Evolutionary conservation across 2,797 vertebrate genomes (phyloP), one percentile per base, ranked within the genome.

Genomic region (Gastrophryne carolinensis): DNA sequence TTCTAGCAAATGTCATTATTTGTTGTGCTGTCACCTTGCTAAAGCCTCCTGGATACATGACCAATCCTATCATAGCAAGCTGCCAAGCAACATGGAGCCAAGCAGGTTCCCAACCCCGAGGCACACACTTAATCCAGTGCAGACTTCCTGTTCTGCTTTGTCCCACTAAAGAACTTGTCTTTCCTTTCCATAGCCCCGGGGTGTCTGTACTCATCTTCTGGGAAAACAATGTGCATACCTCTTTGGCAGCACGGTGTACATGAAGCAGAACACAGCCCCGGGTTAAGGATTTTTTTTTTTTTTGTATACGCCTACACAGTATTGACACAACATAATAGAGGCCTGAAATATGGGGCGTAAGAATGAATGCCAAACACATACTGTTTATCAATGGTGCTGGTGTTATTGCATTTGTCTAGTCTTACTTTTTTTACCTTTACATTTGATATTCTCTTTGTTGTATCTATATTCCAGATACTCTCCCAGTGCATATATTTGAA

Each of bases 221-320:
- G 67, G 75, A 71, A 78, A 78, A 78, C 68, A 78, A 13, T 13
- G 9, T 34, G 13, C 75, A 78, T 78, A 78, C 75, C 60, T 65
- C 60, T 72, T 24, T 78, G 75, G 29, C 75, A 66, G 57, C 30
- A 30, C 70, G 24, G 41, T 65, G 60, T 71, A 63, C 52, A 60
- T 57, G 52, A 57, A 52, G 9, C 60, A 66, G 37, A 72, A 63
- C 35, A 72, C 13, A 37, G 75, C 67, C 61, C 34, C 29, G 3
- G 53, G 75, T 47, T 65, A 72, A 52, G 58, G 39, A 63, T 71
- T 27, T 15, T 21, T 50, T 17, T 62, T 7, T 73, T 71, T 27
- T 15, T 21, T 50, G 26, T 62, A 11, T 73, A 30, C 30, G 60
- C 21, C 29, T 11, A 60, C 39, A n/a, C 15, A 58, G 68, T 68